phyloP scores from a whole-genome alignment of 92 coral and sea anemone species.

The Palythoa grandiflora region DNA sequence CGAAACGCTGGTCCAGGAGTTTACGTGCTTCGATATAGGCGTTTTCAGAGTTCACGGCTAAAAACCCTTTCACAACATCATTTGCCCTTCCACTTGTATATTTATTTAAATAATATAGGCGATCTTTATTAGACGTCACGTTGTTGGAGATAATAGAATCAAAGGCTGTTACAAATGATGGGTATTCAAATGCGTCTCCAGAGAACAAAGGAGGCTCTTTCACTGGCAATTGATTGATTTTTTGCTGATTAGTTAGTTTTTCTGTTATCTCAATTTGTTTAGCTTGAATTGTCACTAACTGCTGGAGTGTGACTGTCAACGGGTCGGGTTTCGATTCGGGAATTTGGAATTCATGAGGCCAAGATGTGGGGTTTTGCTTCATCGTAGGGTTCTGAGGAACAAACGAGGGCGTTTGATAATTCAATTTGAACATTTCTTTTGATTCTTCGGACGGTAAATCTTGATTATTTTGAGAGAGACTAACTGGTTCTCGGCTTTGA shows the following conservation, averaged over 20 bases:
- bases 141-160: slow-evolving; percentile 61
- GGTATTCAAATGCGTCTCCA: slow-evolving; percentile 49
- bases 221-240: slow-evolving; percentile 47
- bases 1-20: slow-evolving; percentile 64
- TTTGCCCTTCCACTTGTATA: slow-evolving; percentile 70
- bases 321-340: slow-evolving; percentile 4
- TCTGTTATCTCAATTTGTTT: slow-evolving; percentile 9
- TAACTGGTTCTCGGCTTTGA: slow-evolving; percentile 13
- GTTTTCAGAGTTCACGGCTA: slow-evolving; percentile 39
- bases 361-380: neutral
- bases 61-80: slow-evolving; percentile 65
- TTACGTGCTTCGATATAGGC: slow-evolving; percentile 63
- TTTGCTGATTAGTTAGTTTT: slow-evolving; percentile 56
- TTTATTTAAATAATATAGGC: slow-evolving; percentile 66
- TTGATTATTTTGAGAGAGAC: slow-evolving; percentile 18
- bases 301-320: slow-evolving; percentile 18
- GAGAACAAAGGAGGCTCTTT: slow-evolving; percentile 69
- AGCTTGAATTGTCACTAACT: neutral
- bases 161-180: slow-evolving; percentile 52
- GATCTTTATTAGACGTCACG: slow-evolving; percentile 50
- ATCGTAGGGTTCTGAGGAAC: neutral
- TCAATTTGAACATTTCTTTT: neutral
- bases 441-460: neutral
- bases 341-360: slow-evolving; percentile 16
- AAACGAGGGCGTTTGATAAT: slow-evolving; percentile 12